Conservation (phyloP, 2,888 invertebrate species). For the Coelopa pilipes region DNA sequence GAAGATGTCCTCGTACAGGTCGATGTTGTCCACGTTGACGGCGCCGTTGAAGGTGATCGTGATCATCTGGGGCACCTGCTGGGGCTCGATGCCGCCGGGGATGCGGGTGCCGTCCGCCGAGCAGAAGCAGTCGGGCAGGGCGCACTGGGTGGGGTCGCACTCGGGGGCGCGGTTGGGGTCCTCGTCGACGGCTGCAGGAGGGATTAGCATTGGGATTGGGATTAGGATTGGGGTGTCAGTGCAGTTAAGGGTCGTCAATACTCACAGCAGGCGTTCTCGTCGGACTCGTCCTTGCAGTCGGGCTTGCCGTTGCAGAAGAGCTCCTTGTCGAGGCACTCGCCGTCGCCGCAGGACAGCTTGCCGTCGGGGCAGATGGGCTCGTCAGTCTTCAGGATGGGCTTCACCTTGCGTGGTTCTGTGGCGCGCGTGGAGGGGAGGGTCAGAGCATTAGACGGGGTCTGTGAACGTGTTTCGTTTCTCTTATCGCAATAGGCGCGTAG, state of each 20-base stretch:
- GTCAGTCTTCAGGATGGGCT: constrained; percentile 91
- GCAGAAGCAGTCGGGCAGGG: constrained; percentile 91
- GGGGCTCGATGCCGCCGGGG: constrained; percentile 83
- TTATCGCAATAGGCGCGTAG: neutral
- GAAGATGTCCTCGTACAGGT: constrained; percentile 90
- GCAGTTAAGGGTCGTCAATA: constrained; percentile 53
- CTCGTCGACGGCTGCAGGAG: constrained; percentile 79
- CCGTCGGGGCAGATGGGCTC: constrained; percentile 92
- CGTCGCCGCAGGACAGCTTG: constrained; percentile 90
- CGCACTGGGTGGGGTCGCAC: constrained; percentile 89
- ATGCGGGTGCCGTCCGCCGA: constrained; percentile 92
- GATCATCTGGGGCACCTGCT: constrained; percentile 92
- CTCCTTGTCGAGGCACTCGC: constrained; percentile 91
- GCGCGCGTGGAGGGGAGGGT: no score
- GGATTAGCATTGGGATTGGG: neutral
- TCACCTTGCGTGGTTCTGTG: constrained; percentile 87
- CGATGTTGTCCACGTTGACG: constrained; percentile 91
- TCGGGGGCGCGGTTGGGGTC: constrained; percentile 93
- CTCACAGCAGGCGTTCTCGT: constrained; percentile 96
- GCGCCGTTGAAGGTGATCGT: constrained; percentile 94
- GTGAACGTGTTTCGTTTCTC: no score
- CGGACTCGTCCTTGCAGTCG: constrained; percentile 94
- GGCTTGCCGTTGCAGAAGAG: constrained; percentile 93
- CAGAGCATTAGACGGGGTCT: no score
- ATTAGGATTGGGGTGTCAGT: neutral